phyloP scores from a whole-genome alignment of 2,888 invertebrate genomes.

The Trimorus sp. region DNA sequence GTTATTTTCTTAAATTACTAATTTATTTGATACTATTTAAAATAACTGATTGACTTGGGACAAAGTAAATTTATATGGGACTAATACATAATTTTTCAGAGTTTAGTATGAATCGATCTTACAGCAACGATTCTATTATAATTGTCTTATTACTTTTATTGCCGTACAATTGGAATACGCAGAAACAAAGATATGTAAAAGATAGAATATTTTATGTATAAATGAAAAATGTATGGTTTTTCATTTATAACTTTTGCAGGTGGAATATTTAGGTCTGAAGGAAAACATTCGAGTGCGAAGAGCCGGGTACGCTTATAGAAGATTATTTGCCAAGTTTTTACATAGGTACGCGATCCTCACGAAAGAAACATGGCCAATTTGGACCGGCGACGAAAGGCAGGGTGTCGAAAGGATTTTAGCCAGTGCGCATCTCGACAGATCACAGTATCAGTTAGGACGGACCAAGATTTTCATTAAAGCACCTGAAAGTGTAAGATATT shows the following conservation, averaged over 20 bases:
- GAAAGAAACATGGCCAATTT: constrained; percentile 85
- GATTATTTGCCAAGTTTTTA: constrained; percentile 85
- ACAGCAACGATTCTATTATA: too few species aligned
- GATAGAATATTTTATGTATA: too few species aligned
- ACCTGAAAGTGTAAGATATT: constrained; percentile 83
- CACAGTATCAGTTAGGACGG: constrained; percentile 86
- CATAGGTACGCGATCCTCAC: constrained; percentile 86
- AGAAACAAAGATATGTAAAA: too few species aligned
- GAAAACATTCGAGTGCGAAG: constrained; percentile 87
- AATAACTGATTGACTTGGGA: too few species aligned
- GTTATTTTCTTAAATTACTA: too few species aligned
- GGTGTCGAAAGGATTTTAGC: constrained; percentile 84
- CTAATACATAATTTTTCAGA: too few species aligned
- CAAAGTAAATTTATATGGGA: too few species aligned
- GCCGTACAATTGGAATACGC: too few species aligned
- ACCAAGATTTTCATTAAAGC: constrained; percentile 88
- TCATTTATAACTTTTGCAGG: constrained; percentile 73
- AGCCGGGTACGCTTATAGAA: constrained; percentile 87
- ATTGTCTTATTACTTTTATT: too few species aligned
- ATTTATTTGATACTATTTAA: too few species aligned
- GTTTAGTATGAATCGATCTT: too few species aligned
- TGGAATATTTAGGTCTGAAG: constrained; percentile 86
- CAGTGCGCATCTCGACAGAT: constrained; percentile 84
- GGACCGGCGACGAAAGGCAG: constrained; percentile 82
- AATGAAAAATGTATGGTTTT: too few species aligned